phyloP scores from a whole-genome alignment of 1,140 invertebrate species.

The Dreissena polymorpha region DNA sequence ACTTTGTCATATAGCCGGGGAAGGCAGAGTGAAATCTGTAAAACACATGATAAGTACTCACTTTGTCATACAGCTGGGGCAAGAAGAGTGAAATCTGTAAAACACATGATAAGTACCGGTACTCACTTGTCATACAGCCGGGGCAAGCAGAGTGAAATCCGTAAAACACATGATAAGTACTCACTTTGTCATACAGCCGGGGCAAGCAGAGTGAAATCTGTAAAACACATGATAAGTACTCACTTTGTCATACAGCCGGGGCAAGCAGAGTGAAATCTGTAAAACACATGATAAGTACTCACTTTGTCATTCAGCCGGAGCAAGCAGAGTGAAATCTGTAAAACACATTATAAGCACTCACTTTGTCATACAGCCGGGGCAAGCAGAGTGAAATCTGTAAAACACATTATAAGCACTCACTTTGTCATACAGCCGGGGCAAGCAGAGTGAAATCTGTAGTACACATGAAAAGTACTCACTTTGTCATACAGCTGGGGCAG shows the following conservation, averaged over 20 bases:
- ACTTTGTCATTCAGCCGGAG: constrained; percentile 89
- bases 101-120: too few species aligned
- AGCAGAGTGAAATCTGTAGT: too few species aligned
- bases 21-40: constrained; percentile 76
- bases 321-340: constrained; percentile 69
- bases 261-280: constrained; percentile 77
- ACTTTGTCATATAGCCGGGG: constrained; percentile 89
- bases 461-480: constrained; percentile 54
- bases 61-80: constrained; percentile 89
- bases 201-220: constrained; percentile 80
- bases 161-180: not conserved
- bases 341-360: constrained; percentile 41
- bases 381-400: constrained; percentile 67
- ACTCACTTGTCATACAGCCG: constrained; percentile 87
- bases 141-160: constrained; percentile 80
- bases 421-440: constrained; percentile 90
- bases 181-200: constrained; percentile 87
- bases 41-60: constrained; percentile 38
- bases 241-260: constrained; percentile 88
- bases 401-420: constrained; percentile 53
- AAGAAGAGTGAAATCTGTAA: constrained; percentile 67
- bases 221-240: not conserved
- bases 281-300: not conserved
- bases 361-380: constrained; percentile 89
- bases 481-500: constrained; percentile 91